Conservation (phyloP, 1,140 invertebrate genomes). For the Hylyphantes graminicola region DNA sequence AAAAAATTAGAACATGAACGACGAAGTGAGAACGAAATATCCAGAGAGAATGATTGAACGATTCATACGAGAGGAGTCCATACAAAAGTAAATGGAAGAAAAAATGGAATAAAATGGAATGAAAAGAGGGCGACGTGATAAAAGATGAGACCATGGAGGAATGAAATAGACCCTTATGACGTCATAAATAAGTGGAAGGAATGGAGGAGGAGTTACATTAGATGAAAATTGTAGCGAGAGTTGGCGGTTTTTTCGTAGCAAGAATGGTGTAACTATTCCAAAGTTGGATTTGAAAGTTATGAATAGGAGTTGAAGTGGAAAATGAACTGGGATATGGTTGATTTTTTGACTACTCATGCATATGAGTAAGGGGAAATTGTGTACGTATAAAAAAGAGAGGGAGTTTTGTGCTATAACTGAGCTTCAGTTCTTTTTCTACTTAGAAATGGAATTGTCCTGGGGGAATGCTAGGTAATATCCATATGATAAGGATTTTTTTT, state of each 20-base stretch:
- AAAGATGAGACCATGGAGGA: slow-evolving; percentile 48
- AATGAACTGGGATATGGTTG: not conserved
- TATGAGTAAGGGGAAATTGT: not conserved
- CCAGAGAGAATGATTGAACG: slow-evolving; percentile 29
- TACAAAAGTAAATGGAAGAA: slow-evolving; percentile 27
- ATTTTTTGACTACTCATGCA: not conserved
- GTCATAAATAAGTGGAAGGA: slow-evolving; percentile 40
- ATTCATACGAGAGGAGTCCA: slow-evolving; percentile 21
- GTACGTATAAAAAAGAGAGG: not conserved
- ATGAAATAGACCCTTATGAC: slow-evolving; percentile 54
- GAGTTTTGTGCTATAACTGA: no score
- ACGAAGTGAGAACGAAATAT: slow-evolving; percentile 26
- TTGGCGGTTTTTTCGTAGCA: not conserved
- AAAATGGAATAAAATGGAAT: slow-evolving; percentile 1
- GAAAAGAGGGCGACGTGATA: slow-evolving; percentile 19
- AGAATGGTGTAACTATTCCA: slow-evolving; percentile 21
- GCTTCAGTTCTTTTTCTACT: no score
- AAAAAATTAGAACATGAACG: not conserved
- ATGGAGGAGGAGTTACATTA: slow-evolving; percentile 41
- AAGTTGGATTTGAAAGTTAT: not conserved
- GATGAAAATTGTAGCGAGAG: slow-evolving; percentile 35
- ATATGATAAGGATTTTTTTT: no score
- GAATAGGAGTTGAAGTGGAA: no score
- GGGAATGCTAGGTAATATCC: no score
- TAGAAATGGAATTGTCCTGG: no score